Conservation (phyloP, 2,113 vertebrate genomes). For the Tachycineta bicolor region DNA sequence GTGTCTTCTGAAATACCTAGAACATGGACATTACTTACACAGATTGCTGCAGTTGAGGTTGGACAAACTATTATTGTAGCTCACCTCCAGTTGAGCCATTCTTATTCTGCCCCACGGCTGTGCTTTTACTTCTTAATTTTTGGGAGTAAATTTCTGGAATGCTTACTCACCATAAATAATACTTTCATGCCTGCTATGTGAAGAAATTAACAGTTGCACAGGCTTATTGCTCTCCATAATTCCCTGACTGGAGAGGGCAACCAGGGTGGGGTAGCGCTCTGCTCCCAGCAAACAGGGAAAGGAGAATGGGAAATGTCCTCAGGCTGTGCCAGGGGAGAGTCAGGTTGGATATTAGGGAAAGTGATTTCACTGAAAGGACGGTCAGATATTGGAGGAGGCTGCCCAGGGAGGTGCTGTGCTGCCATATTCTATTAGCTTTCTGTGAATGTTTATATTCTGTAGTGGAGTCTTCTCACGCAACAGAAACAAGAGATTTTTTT, state of each 20-base stretch:
- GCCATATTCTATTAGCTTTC: no score
- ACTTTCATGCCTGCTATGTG: fast-evolving
- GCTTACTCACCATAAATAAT: not conserved
- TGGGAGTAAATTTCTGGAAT: not conserved
- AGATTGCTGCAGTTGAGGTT: not conserved
- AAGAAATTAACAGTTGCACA: not conserved
- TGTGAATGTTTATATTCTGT: no score
- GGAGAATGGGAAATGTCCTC: not conserved
- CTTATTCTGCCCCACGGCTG: not conserved
- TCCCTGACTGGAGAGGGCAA: not conserved
- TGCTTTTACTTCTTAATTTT: not conserved
- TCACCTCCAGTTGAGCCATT: not conserved
- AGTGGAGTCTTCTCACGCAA: no score
- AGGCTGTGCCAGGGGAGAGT: not conserved
- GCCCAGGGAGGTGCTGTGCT: not conserved
- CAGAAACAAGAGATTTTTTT: no score
- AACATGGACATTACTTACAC: not conserved
- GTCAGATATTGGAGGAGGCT: not conserved
- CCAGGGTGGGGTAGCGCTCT: fast-evolving
- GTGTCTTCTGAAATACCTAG: not conserved
- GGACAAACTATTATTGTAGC: not conserved
- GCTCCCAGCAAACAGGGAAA: not conserved
- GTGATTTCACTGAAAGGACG: not conserved
- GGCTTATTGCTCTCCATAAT: not conserved
- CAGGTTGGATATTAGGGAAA: not conserved